Conservation (phyloP, 2,797 vertebrate species). For the Trachops cirrhosus region DNA sequence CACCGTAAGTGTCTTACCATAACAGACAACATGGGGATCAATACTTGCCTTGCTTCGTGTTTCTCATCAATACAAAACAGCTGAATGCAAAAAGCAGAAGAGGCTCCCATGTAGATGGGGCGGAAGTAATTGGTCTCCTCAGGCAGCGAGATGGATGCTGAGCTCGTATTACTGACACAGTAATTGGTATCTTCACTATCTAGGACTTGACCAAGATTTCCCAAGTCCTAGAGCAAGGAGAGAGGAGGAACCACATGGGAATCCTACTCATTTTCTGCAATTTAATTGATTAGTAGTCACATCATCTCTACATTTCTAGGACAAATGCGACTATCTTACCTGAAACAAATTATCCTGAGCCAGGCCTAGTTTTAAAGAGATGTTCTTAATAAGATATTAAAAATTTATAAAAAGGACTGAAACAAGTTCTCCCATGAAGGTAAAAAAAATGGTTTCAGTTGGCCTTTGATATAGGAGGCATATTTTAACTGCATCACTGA, state of each 20-base stretch:
- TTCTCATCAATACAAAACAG: slow-evolving; percentile 89
- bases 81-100: slow-evolving; percentile 87
- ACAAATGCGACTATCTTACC: background rate
- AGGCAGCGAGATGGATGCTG: background rate
- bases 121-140: slow-evolving; percentile 45
- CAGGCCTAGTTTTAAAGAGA: background rate
- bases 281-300: background rate
- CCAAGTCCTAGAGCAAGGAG: slow-evolving; percentile 72
- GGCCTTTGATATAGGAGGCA: background rate
- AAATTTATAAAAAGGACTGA: slow-evolving; percentile 24
- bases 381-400: slow-evolving; percentile 45
- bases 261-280: background rate
- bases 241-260: background rate
- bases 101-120: slow-evolving; percentile 70
- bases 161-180: background rate
- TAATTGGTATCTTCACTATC: accelerated
- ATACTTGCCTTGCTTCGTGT: slow-evolving; percentile 87
- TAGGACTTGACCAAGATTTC: background rate
- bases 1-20: background rate
- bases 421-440: background rate
- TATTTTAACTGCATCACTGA: background rate
- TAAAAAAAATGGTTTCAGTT: background rate
- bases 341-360: background rate
- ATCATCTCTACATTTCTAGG: background rate
- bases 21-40: background rate